Conservation (phyloP, 2,888 invertebrate species). For the Eledona agricola region DNA sequence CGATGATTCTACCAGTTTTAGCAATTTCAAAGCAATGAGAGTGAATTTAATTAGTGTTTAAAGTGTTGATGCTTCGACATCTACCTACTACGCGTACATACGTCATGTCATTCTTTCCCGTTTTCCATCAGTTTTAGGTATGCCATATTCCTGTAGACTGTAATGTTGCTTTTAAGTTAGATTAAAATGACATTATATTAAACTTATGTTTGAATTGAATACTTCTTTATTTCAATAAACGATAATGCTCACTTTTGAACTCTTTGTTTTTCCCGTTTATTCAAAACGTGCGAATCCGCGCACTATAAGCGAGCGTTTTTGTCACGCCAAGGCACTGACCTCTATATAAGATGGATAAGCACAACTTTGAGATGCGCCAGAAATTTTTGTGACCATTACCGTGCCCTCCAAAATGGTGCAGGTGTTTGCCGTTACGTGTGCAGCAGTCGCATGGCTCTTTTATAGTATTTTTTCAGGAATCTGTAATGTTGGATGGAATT, state of each 20-base stretch:
- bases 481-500: too few relatives aligned
- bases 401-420: too few relatives aligned
- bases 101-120: slow-evolving; percentile 18
- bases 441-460: too few relatives aligned
- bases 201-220: slow-evolving; percentile 49
- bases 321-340: too few relatives aligned
- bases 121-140: slow-evolving; percentile 40
- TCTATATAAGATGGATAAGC: too few relatives aligned
- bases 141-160: slow-evolving; percentile 55
- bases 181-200: slow-evolving; percentile 42
- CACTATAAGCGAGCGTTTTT: too few relatives aligned
- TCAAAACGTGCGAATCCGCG: too few relatives aligned
- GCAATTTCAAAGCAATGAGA: slow-evolving; percentile 55
- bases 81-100: slow-evolving; percentile 16
- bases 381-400: too few relatives aligned
- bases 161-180: slow-evolving; percentile 44
- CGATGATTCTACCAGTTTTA: slow-evolving; percentile 44
- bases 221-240: slow-evolving; percentile 54
- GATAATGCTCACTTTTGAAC: slow-evolving; percentile 45
- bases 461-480: too few relatives aligned
- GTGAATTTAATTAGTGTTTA: slow-evolving; percentile 40
- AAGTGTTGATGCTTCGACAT: slow-evolving; percentile 22
- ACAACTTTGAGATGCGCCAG: too few relatives aligned
- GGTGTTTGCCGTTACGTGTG: too few relatives aligned
- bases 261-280: too few relatives aligned